A percentile compares a stretch with the other conserved stretches of the same genome.
Conservation (phyloP, 2,888 invertebrate species). For the Masnerella sp. region DNA sequence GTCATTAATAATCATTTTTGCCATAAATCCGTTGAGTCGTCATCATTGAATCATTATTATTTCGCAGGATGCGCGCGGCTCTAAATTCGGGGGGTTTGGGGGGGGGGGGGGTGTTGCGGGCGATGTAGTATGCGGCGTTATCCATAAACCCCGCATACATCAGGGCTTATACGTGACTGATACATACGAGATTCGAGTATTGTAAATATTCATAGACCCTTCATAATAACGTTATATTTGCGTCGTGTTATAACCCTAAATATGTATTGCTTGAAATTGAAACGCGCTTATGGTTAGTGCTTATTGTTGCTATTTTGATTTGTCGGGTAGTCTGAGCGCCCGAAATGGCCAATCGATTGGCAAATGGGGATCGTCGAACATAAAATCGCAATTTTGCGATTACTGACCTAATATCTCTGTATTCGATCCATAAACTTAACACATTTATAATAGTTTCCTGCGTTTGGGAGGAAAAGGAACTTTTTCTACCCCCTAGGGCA, state of each 20-base stretch:
- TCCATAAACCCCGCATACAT: conserved; percentile 19
- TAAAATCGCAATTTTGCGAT: too few relatives aligned
- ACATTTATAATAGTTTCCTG: too few relatives aligned
- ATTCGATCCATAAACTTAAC: too few relatives aligned
- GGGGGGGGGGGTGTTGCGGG: neutral
- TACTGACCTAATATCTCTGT: too few relatives aligned
- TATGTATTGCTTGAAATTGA: conserved; percentile 60
- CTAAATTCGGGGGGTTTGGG: neutral
- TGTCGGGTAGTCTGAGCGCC: too few relatives aligned
- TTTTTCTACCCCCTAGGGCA: too few relatives aligned
- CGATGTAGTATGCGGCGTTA: conserved; percentile 2
- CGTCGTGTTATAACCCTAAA: conserved; percentile 39
- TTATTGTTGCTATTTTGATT: conserved; percentile 61
- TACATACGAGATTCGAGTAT: conserved; percentile 31
- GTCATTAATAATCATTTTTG: conserved; percentile 38
- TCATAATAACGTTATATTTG: conserved; percentile 35
- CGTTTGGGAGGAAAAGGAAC: too few relatives aligned
- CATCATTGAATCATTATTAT: conserved; percentile 21
- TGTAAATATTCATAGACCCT: conserved; percentile 47
- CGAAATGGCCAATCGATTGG: too few relatives aligned
- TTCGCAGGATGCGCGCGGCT: conserved; percentile 1
- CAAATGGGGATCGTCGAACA: too few relatives aligned
- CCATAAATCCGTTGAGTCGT: conserved; percentile 17
- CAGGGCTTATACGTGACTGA: conserved; percentile 12
- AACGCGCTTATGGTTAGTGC: conserved; percentile 66